Conservation (phyloP, 2,113 vertebrate species). For the Hippolais icterina region DNA sequence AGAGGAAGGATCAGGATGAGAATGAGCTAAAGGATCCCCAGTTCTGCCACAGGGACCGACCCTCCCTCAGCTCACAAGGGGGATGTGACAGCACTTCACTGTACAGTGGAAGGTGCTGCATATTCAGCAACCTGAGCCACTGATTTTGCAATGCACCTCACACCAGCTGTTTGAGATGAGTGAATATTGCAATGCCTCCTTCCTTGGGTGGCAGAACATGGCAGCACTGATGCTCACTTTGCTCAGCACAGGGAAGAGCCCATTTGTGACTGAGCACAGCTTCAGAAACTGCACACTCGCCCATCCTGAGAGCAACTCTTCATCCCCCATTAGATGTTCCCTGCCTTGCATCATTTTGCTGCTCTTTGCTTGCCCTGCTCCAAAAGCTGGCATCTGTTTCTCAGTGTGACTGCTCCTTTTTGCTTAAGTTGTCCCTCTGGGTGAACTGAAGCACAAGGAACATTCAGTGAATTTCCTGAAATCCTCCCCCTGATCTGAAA, state of each 20-base stretch:
- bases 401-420: background rate
- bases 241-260: background rate
- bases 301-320: background rate
- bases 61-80: background rate
- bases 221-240: background rate
- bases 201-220: background rate
- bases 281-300: background rate
- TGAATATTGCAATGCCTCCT: background rate
- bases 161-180: background rate
- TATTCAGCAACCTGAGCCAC: background rate
- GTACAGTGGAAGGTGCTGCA: background rate
- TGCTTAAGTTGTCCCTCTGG: background rate
- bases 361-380: background rate
- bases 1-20: background rate
- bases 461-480: background rate
- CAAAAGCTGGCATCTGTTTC: background rate
- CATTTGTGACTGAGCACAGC: accelerated
- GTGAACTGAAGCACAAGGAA: background rate
- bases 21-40: background rate
- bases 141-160: background rate
- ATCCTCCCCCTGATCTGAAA: background rate
- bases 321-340: background rate
- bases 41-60: background rate
- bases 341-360: background rate
- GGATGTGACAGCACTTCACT: background rate